These are phyloP conservation scores for Sipha flava DNA, from an alignment of 1,140 invertebrate species.

Conservation along the genomic window DNA sequence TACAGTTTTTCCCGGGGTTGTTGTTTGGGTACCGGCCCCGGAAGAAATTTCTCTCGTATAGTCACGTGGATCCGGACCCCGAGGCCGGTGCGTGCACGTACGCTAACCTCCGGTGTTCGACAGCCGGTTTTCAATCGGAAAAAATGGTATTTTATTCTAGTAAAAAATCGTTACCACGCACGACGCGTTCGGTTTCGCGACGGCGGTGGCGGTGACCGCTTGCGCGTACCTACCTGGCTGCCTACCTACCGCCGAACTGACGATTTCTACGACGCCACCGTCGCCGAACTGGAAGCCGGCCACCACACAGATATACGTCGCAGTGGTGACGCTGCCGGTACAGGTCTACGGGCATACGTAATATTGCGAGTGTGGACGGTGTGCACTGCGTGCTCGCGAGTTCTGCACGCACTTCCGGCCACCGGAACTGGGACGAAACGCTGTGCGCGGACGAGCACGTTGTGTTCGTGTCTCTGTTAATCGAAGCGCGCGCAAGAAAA, in stretches of 20 bases:
- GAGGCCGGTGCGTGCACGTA: too few species aligned
- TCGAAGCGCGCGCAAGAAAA: too few species aligned
- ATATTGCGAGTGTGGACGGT: neutral
- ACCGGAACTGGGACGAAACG: neutral
- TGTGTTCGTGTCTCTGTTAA: too few species aligned
- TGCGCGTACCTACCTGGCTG: neutral
- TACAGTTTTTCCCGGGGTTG: too few species aligned
- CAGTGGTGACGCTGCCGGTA: neutral
- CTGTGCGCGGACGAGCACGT: too few species aligned
- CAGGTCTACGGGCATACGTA: neutral
- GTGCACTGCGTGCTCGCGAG: neutral
- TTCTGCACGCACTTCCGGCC: neutral
- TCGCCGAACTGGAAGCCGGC: neutral
- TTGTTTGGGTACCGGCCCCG: too few species aligned
- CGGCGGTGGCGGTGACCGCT: neutral
- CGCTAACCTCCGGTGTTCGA: too few species aligned
- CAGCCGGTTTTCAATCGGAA: too few species aligned
- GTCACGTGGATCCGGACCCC: too few species aligned
- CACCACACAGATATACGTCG: neutral
- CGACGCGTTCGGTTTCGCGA: too few species aligned
- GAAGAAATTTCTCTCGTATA: too few species aligned
- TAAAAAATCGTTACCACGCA: constrained; percentile 3
- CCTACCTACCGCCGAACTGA: neutral
- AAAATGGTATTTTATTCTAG: too few species aligned
- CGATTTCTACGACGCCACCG: neutral